A percentile compares a stretch with the other conserved stretches of the same genome.
Conservation (phyloP, 2,888 invertebrate species). For the Mesorhabditis belari region DNA sequence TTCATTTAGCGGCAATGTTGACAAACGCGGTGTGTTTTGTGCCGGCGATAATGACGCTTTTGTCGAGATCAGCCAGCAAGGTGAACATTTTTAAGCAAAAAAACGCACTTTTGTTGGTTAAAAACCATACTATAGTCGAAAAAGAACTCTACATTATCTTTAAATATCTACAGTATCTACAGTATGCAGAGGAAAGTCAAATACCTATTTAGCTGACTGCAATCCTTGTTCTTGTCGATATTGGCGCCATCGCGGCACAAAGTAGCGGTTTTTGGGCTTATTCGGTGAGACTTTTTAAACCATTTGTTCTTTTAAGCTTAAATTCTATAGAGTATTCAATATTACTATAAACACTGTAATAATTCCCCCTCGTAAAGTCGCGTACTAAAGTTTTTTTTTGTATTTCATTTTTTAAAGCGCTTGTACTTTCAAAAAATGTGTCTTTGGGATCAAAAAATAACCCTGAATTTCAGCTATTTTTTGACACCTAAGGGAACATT, state of each 20-base stretch:
- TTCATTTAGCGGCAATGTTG: slow-evolving; percentile 71
- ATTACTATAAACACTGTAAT: no score
- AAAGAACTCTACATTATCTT: neutral
- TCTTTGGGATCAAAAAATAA: no score
- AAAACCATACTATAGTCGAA: neutral
- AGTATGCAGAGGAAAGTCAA: neutral
- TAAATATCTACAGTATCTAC: neutral
- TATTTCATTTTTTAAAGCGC: no score
- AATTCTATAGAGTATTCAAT: no score
- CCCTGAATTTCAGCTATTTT: no score
- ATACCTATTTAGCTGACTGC: slow-evolving; percentile 16
- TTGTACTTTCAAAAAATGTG: no score
- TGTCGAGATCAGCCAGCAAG: slow-evolving; percentile 58
- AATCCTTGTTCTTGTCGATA: slow-evolving; percentile 61
- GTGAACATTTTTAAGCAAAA: neutral
- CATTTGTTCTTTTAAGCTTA: no score
- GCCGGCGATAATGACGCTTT: slow-evolving; percentile 65
- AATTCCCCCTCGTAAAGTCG: no score
- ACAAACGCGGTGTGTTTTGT: slow-evolving; percentile 89
- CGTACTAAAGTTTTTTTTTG: no score
- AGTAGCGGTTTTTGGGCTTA: slow-evolving; percentile 83
- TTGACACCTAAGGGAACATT: no score
- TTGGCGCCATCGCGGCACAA: slow-evolving; percentile 78
- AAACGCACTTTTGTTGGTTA: neutral
- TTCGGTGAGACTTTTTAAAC: slow-evolving; percentile 60